phyloP scores from a whole-genome alignment of 2,113 vertebrate genomes.

The Nesogale talazaci region DNA sequence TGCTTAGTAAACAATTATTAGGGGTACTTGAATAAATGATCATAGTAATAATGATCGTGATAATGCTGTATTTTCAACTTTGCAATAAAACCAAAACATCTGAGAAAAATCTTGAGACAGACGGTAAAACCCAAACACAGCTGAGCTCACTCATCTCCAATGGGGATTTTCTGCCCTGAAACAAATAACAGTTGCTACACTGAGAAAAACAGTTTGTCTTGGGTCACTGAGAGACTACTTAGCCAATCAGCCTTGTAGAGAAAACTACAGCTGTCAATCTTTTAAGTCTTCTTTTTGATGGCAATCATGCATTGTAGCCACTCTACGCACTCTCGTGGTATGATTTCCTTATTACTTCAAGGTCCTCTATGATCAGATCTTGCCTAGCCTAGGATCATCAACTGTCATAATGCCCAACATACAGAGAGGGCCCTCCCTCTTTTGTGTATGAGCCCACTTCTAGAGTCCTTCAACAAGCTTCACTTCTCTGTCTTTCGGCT shows the following conservation, averaged over 20 bases:
- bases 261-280: not conserved
- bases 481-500: no score
- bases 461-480: not conserved
- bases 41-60: conserved; percentile 74
- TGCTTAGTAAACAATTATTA: conserved; percentile 80
- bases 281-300: not conserved
- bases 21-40: conserved; percentile 71
- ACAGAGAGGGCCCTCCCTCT: not conserved
- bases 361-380: not conserved
- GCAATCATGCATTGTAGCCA: not conserved
- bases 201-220: conserved; percentile 44
- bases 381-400: not conserved
- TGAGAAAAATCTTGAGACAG: conserved; percentile 77
- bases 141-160: conserved; percentile 69
- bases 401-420: not conserved
- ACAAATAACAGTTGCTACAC: conserved; percentile 58
- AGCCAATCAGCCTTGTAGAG: not conserved
- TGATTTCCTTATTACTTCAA: no score
- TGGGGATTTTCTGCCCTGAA: conserved; percentile 65
- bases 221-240: conserved; percentile 12
- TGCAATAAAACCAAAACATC: conserved; percentile 78
- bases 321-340: not conserved
- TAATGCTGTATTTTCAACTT: conserved; percentile 74
- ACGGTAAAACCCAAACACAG: conserved; percentile 81
- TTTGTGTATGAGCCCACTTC: not conserved